Evolutionary conservation across 2,888 invertebrate genomes (phyloP), one percentile per base, ranked within the genome.

Genomic region (Mylabris sibirica): DNA sequence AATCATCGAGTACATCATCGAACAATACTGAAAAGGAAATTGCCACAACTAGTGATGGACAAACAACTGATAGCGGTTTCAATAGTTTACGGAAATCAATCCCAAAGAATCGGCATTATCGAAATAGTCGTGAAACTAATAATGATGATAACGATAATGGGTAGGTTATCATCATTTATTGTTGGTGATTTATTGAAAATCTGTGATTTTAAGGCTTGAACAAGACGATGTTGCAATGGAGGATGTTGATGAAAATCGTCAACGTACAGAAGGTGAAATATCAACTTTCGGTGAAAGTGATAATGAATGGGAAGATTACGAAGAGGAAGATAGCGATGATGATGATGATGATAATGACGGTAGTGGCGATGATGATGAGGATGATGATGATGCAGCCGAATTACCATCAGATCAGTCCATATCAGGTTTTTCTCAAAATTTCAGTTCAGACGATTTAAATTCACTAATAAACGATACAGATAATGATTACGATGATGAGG

Each of bases 41-140:
- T 60, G 77, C 78, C 20, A 79, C 76, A 63, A 79, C 78, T 35
- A 79, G 80, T 64, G 79, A 80, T n/a, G 20, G 38, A 17, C 53
- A 24, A 17, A 53, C 20, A 22, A 53, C 34, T 12, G 30, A 24
- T 68, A 77, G 76, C 72, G 79, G 77, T 6, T 78, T 64, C 22
- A 53, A 53, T 20, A 30, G 34, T 26, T 82, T 73, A 77, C 76
- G 17, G 75, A 74, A 63, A 70, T 72, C 59, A 67, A 70, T 63
- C 77, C 72, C 74, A 12, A 80, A 73, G 65, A 78, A 78, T 68
- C 72, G 82, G 20, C 80, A 77, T 72, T 81, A 81, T 67, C 74
- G 80, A 30, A 77, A 73, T 57, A 71, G 73, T 59, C 73, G 72
- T 57, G 69, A 72, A 67, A 76, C 74, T 41, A 75, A 41, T 41